Percentiles rank a stretch among this genome's conserved stretches.
Evolutionary conservation across 2,888 invertebrate genomes (phyloP).

Genomic region (Drosophila limbata): DNA sequence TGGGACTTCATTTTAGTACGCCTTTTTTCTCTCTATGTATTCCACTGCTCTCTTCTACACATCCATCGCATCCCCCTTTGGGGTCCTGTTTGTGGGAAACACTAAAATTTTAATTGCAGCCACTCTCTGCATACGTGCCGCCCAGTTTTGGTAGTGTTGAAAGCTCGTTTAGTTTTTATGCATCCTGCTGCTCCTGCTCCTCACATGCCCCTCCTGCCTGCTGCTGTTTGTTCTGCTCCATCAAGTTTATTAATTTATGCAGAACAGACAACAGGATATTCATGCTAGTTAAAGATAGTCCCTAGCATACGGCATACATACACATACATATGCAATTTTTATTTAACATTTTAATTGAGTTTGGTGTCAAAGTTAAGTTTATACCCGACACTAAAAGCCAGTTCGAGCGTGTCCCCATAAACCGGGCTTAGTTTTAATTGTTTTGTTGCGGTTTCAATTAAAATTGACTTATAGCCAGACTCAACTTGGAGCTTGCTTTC

Average conservation of each 20-base stretch:
- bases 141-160: conserved; percentile 50
- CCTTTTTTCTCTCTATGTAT: background rate
- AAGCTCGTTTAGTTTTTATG: conserved; percentile 77
- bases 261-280: conserved; percentile 43
- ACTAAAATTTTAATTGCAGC: conserved; percentile 80
- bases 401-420: conserved; percentile 25
- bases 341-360: conserved; percentile 78
- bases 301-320: conserved; percentile 10
- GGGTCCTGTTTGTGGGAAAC: conserved; percentile 34
- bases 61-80: background rate
- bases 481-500: background rate
- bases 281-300: conserved; percentile 54
- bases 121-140: conserved; percentile 70
- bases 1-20: background rate
- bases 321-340: conserved; percentile 69
- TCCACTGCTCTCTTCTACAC: background rate
- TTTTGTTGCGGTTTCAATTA: conserved; percentile 76
- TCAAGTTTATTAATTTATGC: conserved; percentile 80
- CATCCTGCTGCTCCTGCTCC: conserved; percentile 6
- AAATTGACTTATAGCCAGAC: conserved; percentile 64
- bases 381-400: conserved; percentile 41
- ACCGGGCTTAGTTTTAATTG: conserved; percentile 71
- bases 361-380: conserved; percentile 75
- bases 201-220: background rate
- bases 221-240: conserved; percentile 29